A percentile compares a stretch with the other conserved stretches of the same genome.
Conservation (phyloP, 2,888 invertebrate species). For the Stenodema calcarata region DNA sequence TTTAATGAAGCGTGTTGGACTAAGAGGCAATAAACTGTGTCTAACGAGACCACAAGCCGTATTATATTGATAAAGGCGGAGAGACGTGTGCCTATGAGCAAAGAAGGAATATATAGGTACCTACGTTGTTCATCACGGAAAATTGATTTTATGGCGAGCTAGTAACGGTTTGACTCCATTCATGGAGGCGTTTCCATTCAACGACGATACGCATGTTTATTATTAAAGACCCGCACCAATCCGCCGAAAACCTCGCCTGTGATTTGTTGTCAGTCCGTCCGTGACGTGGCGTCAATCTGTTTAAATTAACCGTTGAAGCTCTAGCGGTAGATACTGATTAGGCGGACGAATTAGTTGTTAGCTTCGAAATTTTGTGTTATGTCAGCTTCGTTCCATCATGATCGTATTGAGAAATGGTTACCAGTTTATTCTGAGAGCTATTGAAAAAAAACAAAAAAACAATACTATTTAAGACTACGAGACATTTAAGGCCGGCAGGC, state of each 20-base stretch:
- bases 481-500: no score
- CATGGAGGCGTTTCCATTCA: slow-evolving; percentile 20
- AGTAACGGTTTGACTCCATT: slow-evolving; percentile 21
- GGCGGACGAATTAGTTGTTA: no score
- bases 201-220: background rate
- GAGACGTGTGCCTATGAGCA: background rate
- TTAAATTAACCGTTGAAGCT: no score
- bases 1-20: background rate
- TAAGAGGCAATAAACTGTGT: background rate
- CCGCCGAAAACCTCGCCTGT: background rate
- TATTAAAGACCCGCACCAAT: background rate
- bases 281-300: no score
- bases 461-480: no score
- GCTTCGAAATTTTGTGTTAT: no score
- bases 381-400: no score
- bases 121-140: slow-evolving; percentile 15
- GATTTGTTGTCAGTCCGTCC: background rate
- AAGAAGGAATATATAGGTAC: background rate
- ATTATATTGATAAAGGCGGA: background rate
- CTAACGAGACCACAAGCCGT: background rate
- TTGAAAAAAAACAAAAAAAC: no score
- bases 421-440: no score
- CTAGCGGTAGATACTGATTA: no score
- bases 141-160: slow-evolving; percentile 33
- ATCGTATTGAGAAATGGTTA: no score